Evolutionary conservation across 2,888 invertebrate species (phyloP).

Genomic region (Serrognathus titanus): DNA sequence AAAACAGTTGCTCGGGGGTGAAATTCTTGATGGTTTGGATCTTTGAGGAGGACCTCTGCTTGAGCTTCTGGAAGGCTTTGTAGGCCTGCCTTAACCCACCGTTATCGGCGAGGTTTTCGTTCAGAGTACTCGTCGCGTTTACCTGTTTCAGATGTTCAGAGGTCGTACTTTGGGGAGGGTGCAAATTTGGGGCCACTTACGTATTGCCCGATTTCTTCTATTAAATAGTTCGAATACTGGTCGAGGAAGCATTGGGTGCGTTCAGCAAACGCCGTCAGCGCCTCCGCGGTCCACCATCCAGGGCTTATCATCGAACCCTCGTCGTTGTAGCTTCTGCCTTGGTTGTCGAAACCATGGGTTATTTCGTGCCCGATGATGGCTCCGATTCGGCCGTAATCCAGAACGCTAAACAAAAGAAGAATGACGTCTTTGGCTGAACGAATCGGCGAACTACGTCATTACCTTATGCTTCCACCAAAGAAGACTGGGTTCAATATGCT

Average conservation of each 20-base stretch:
- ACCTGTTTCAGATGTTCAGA: constrained; percentile 33
- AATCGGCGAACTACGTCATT: constrained; percentile 2
- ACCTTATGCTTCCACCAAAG: constrained; percentile 39
- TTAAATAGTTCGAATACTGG: constrained; percentile 46
- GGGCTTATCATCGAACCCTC: constrained; percentile 50
- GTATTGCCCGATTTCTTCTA: constrained; percentile 40
- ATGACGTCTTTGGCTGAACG: too few species aligned
- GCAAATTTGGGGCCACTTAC: constrained; percentile 27
- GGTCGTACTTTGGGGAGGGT: neutral
- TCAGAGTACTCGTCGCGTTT: constrained; percentile 52
- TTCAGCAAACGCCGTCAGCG: constrained; percentile 38
- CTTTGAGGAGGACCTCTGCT: constrained; percentile 1
- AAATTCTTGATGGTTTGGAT: constrained; percentile 24
- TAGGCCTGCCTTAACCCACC: constrained; percentile 44
- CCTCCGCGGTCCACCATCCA: constrained; percentile 44
- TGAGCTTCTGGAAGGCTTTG: constrained; percentile 36
- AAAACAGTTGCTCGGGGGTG: constrained; percentile 44
- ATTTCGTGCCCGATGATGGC: constrained; percentile 58
- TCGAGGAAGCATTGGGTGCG: constrained; percentile 46
- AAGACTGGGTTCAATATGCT: constrained; percentile 42
- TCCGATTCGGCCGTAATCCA: constrained; percentile 57
- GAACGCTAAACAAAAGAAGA: constrained; percentile 34
- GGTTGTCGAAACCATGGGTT: constrained; percentile 51
- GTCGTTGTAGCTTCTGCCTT: constrained; percentile 52
- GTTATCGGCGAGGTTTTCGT: constrained; percentile 49